phyloP scores from a whole-genome alignment of 2,888 invertebrate genomes.

The Belgica antarctica region DNA sequence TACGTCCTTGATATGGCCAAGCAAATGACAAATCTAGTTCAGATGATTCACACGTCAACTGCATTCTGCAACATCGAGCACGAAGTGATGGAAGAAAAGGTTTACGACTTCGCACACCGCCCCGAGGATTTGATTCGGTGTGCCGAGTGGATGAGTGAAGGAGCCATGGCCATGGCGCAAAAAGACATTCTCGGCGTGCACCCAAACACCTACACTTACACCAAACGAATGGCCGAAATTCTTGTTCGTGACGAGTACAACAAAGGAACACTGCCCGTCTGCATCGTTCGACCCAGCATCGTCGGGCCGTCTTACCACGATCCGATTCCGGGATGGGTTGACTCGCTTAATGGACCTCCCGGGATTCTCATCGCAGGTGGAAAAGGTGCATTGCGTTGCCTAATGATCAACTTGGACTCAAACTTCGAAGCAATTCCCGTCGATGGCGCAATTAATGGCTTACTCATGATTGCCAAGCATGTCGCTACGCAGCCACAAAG shows the following conservation, averaged over 20 bases:
- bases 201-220: conserved; percentile 94
- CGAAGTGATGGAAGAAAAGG: conserved; percentile 77
- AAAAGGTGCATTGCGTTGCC: conserved; percentile 83
- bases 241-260: conserved; percentile 70
- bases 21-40: conserved; percentile 71
- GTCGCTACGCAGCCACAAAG: conserved; percentile 58
- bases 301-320: conserved; percentile 78
- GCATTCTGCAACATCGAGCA: conserved; percentile 88
- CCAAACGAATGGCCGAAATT: conserved; percentile 87
- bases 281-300: conserved; percentile 88
- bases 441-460: conserved; percentile 78
- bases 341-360: conserved; percentile 77
- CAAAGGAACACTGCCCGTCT: conserved; percentile 68
- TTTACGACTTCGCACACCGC: conserved; percentile 69
- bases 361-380: conserved; percentile 62
- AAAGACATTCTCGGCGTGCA: conserved; percentile 70
- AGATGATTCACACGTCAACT: conserved; percentile 89
- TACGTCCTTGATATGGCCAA: conserved; percentile 74
- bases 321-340: conserved; percentile 77
- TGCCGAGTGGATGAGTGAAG: conserved; percentile 69
- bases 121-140: conserved; percentile 71
- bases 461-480: conserved; percentile 68
- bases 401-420: conserved; percentile 73
- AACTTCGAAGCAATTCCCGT: conserved; percentile 78
- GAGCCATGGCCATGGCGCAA: conserved; percentile 65